A percentile compares a stretch with the other conserved stretches of the same genome.
Evolutionary conservation across 2,888 invertebrate genomes (phyloP).

Genomic region (Atethmia centrago): DNA sequence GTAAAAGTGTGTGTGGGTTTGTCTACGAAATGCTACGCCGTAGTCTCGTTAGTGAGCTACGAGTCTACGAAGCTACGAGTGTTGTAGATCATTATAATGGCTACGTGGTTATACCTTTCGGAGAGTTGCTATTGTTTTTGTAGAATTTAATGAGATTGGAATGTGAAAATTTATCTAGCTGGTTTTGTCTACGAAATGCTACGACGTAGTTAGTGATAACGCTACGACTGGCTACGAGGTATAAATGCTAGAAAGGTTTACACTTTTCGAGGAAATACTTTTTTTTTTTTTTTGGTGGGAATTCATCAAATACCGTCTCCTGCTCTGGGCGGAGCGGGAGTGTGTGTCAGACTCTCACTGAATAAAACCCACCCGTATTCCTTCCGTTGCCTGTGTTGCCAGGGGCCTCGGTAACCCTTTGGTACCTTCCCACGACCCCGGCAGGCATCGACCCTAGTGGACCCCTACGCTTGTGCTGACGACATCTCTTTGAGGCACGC

Average conservation of each 20-base stretch:
- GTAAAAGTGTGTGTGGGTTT: background rate
- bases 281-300: too few species aligned
- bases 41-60: constrained; percentile 32
- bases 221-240: background rate
- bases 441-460: too few species aligned
- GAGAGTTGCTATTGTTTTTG: background rate
- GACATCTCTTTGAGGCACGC: too few species aligned
- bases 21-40: constrained; percentile 48
- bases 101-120: constrained; percentile 13
- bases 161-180: background rate
- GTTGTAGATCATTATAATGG: constrained; percentile 5
- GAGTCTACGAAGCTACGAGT: constrained; percentile 28
- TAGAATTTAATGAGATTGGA: background rate
- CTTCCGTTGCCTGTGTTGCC: too few species aligned
- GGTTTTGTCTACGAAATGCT: constrained; percentile 1
- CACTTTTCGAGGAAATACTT: background rate
- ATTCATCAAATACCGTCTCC: too few species aligned
- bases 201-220: background rate
- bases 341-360: too few species aligned
- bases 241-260: background rate
- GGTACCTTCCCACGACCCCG: too few species aligned
- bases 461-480: too few species aligned
- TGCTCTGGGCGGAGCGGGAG: too few species aligned
- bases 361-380: too few species aligned
- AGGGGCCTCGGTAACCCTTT: too few species aligned